Evolutionary conservation across 1,140 invertebrate genomes (phyloP).

Genomic region (Drosophila sp.): DNA sequence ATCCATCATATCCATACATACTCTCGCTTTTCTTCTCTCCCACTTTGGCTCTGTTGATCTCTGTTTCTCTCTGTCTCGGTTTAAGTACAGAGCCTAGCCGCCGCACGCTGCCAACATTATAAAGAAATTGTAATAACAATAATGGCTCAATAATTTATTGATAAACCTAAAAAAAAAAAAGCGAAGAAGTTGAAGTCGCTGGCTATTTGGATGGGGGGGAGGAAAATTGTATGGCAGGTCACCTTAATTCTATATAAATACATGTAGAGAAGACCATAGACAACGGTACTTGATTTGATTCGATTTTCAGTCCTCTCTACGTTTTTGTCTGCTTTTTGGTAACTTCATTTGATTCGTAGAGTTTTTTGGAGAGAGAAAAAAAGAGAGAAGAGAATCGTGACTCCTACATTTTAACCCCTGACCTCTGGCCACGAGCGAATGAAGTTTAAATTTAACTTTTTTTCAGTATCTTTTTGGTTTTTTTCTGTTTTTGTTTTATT

Average conservation of each 20-base stretch:
- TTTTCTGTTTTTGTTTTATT: too few relatives aligned
- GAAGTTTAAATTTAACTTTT: slow-evolving; percentile 51
- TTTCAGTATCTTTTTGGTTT: not conserved
- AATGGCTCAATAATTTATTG: slow-evolving; percentile 82
- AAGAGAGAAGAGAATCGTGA: slow-evolving; percentile 73
- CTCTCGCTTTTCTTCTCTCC: not conserved
- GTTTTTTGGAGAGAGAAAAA: slow-evolving; percentile 53
- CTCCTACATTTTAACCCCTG: slow-evolving; percentile 83
- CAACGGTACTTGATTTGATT: slow-evolving; percentile 79
- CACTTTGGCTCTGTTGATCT: not conserved
- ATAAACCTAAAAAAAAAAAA: slow-evolving; percentile 59
- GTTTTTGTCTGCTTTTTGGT: slow-evolving; percentile 60
- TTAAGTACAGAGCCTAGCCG: slow-evolving; percentile 55
- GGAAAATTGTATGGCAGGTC: slow-evolving; percentile 60
- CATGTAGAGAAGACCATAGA: slow-evolving; percentile 51
- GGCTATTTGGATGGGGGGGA: slow-evolving; percentile 14
- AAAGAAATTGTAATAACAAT: slow-evolving; percentile 82
- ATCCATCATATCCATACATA: slow-evolving; percentile 7
- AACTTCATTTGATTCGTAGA: slow-evolving; percentile 73
- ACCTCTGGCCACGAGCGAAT: slow-evolving; percentile 76
- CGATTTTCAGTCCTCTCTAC: slow-evolving; percentile 6
- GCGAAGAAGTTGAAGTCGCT: slow-evolving; percentile 46
- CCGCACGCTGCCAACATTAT: slow-evolving; percentile 78
- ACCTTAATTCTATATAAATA: slow-evolving; percentile 61
- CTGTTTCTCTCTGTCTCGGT: not conserved